Evolutionary conservation across 2,797 vertebrate genomes (phyloP).

Genomic region (Acipenser oxyrinchus): DNA sequence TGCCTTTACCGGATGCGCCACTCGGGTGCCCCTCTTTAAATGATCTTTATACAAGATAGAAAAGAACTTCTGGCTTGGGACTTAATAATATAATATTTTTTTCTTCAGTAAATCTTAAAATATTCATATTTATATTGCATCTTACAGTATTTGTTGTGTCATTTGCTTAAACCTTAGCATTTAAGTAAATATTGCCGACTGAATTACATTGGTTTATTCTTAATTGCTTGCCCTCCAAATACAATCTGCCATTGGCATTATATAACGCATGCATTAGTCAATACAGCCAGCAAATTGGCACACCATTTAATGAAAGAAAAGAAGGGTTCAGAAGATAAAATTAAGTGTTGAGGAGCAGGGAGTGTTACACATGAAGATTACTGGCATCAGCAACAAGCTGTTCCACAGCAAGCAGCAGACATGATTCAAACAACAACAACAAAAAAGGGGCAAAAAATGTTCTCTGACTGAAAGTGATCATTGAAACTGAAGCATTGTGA

Average conservation of each 20-base stretch:
- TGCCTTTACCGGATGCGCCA: too few relatives aligned
- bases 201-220: conserved; percentile 72
- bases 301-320: conserved; percentile 34
- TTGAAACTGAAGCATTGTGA: too few relatives aligned
- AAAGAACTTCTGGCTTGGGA: background rate
- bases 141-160: conserved; percentile 56
- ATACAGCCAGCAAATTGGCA: conserved; percentile 73
- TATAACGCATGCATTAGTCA: conserved; percentile 72
- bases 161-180: conserved; percentile 59
- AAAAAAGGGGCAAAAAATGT: background rate
- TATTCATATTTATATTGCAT: conserved; percentile 70
- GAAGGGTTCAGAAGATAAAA: conserved; percentile 60
- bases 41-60: conserved; percentile 65
- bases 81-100: conserved; percentile 58
- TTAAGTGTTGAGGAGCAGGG: conserved; percentile 58
- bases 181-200: conserved; percentile 68
- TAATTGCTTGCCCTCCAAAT: conserved; percentile 80
- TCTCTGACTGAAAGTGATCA: background rate
- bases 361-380: conserved; percentile 39
- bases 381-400: conserved; percentile 69
- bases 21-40: conserved; percentile 24
- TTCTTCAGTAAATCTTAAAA: conserved; percentile 66
- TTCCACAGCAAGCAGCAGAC: conserved; percentile 69
- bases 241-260: conserved; percentile 80
- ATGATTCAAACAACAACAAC: conserved; percentile 23